Percentiles rank a stretch among this genome's conserved stretches.
phyloP scores from a whole-genome alignment of 2,888 invertebrate genomes.

The Lycocerus yunnanus region DNA sequence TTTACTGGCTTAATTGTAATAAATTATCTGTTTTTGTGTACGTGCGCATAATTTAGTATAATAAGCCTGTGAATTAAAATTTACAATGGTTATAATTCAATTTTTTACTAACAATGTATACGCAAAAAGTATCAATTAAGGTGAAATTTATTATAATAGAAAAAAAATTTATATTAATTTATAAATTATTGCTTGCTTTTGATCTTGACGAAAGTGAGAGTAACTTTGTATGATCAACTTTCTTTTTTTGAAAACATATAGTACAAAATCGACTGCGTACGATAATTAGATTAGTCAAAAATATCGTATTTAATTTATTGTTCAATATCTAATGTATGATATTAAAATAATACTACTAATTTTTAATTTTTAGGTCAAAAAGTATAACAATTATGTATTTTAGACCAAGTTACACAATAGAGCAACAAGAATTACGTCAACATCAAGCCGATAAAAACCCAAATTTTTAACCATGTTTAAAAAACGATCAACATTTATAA shows the following conservation, averaged over 20 bases:
- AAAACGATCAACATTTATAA: too few relatives aligned
- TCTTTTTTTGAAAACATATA: neutral
- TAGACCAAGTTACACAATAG: neutral
- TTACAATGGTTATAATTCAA: neutral
- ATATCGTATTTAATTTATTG: too few relatives aligned
- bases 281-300: neutral
- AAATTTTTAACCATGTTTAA: neutral
- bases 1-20: neutral
- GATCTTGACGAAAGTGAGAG: slow-evolving; percentile 1
- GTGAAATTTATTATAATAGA: slow-evolving; percentile 4
- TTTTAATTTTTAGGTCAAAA: neutral
- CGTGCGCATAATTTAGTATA: neutral
- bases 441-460: neutral
- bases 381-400: neutral
- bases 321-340: neutral
- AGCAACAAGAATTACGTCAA: neutral
- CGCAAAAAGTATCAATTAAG: neutral
- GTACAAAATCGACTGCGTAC: neutral
- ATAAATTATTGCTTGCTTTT: neutral
- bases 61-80: neutral
- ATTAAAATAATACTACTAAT: neutral
- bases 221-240: neutral
- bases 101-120: neutral
- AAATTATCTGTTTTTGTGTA: neutral
- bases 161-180: neutral